Conservation (phyloP, 53 echinoderm and acorn worm genomes). For the Astropecten irregularis region DNA sequence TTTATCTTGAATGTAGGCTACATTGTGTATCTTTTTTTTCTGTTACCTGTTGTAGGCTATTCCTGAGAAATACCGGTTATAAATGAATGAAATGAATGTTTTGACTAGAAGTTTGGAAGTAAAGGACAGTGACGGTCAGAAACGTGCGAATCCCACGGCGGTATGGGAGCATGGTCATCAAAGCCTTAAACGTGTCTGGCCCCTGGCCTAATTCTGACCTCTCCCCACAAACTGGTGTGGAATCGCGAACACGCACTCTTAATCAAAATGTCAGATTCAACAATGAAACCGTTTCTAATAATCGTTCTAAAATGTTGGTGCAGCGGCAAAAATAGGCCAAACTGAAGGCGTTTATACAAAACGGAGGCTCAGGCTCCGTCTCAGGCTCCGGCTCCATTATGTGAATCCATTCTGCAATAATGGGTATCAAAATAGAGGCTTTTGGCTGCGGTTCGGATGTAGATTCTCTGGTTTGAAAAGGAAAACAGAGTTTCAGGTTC, state of each 20-base stretch:
- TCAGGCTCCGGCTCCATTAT: no score
- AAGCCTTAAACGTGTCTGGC: slow-evolving; percentile 11
- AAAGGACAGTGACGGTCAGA: not conserved
- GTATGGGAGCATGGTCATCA: not conserved
- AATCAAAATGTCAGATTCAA: slow-evolving; percentile 11
- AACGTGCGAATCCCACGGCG: not conserved
- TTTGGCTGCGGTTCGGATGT: no score
- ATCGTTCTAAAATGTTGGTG: no score
- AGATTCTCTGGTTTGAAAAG: no score
- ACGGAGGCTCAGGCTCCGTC: no score
- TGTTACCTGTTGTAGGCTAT: no score
- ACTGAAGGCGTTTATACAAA: not conserved
- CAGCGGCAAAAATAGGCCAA: not conserved
- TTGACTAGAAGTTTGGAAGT: not conserved
- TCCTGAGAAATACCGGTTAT: no score
- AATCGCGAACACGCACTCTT: not conserved
- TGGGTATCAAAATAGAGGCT: no score
- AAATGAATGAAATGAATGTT: no score
- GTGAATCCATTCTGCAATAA: no score
- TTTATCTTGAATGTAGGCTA: not conserved
- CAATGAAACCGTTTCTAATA: no score
- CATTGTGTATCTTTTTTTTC: not conserved
- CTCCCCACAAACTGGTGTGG: not conserved
- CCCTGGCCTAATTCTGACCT: not conserved
- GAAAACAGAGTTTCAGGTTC: no score